Evolutionary conservation across 1,140 invertebrate species (phyloP).

Genomic region (Mylabris phalerata): DNA sequence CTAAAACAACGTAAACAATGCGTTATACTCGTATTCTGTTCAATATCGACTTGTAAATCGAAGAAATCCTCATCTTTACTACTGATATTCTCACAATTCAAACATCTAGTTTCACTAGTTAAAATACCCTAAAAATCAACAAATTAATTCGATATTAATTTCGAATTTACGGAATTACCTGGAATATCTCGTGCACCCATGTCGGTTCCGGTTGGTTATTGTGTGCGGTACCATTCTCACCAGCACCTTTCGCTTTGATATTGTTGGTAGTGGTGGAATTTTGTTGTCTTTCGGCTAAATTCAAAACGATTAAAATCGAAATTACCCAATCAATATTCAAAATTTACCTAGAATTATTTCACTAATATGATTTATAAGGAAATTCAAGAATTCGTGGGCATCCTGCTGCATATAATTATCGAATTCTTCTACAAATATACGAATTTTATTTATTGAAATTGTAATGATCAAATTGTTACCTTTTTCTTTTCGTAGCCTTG

Average conservation of each 20-base stretch:
- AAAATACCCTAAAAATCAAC: slow-evolving; percentile 66
- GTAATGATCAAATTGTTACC: slow-evolving; percentile 48
- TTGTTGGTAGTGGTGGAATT: slow-evolving; percentile 38
- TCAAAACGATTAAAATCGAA: background rate
- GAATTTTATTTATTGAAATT: slow-evolving; percentile 17
- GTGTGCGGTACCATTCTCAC: slow-evolving; percentile 42
- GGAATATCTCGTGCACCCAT: slow-evolving; percentile 99
- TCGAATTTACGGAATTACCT: slow-evolving; percentile 43
- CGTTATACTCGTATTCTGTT: slow-evolving; percentile 98
- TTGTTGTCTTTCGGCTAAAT: slow-evolving; percentile 39
- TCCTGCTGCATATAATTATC: slow-evolving; percentile 99
- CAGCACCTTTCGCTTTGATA: slow-evolving; percentile 47
- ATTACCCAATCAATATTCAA: background rate
- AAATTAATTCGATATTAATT: background rate
- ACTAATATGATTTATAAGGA: slow-evolving; percentile 94
- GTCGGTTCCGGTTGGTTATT: slow-evolving; percentile 73
- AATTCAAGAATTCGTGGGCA: slow-evolving; percentile 99
- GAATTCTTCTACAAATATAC: slow-evolving; percentile 81
- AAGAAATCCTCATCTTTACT: slow-evolving; percentile 99
- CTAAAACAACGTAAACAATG: slow-evolving; percentile 97
- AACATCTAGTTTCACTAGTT: slow-evolving; percentile 97
- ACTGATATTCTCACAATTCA: slow-evolving; percentile 99
- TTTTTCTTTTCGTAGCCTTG: slow-evolving; percentile 96
- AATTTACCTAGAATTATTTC: slow-evolving; percentile 82
- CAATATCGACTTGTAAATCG: slow-evolving; percentile 97